These are phyloP conservation scores for Cantharis rustica DNA, from an alignment of 2,888 invertebrate species.

Conservation along the genomic window DNA sequence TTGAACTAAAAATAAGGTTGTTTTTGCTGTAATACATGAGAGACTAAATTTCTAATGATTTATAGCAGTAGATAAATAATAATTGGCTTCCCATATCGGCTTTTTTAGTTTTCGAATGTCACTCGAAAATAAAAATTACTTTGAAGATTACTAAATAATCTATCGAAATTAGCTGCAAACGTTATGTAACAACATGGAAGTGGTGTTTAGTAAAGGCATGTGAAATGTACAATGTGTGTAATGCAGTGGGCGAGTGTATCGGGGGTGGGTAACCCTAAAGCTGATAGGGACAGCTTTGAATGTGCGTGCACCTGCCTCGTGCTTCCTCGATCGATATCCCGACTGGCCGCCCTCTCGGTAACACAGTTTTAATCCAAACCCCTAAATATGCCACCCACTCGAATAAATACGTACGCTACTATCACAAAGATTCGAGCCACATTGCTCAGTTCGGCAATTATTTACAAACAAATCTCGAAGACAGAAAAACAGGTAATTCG, in stretches of 20 bases:
- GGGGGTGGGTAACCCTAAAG: conserved; percentile 42
- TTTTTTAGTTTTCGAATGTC: not conserved
- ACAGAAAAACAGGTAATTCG: not conserved
- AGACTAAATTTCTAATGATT: not conserved
- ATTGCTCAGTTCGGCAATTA: not conserved
- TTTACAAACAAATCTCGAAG: not conserved
- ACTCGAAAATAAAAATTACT: not conserved
- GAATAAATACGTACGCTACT: conserved; percentile 37
- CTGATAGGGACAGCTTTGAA: conserved; percentile 43
- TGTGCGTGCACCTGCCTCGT: conserved; percentile 49
- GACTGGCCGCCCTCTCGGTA: conserved; percentile 40
- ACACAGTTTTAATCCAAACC: conserved; percentile 38
- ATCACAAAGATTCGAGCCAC: conserved; percentile 28
- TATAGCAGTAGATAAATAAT: not conserved
- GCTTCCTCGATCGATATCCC: conserved; percentile 45
- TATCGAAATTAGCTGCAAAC: not conserved
- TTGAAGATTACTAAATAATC: not conserved
- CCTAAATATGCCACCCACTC: conserved; percentile 35
- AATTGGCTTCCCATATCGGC: not conserved
- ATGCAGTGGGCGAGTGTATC: conserved; percentile 32
- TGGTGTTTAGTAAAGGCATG: conserved; percentile 37
- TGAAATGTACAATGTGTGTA: conserved; percentile 35
- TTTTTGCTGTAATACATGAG: not conserved
- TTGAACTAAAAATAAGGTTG: not conserved
- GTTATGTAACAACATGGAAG: conserved; percentile 6